These are phyloP conservation scores for Myiotriccus ornatus DNA, from an alignment of 2,797 vertebrate species.

Conservation along the genomic window DNA sequence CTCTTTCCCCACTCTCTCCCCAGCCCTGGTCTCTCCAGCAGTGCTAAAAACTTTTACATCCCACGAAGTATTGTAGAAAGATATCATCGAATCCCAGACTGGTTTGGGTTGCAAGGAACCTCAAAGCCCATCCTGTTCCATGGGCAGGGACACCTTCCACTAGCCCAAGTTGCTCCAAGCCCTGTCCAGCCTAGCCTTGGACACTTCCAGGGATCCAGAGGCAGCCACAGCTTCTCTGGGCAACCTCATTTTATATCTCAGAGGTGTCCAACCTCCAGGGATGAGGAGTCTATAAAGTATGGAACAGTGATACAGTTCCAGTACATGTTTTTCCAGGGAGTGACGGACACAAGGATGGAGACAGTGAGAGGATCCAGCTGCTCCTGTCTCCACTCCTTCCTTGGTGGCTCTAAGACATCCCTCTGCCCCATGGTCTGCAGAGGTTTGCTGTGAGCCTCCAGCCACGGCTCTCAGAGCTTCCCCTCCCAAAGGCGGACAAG, in stretches of 20 bases:
- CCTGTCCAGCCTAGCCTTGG: background rate
- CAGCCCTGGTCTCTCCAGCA: fast-evolving
- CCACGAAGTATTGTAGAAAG: fast-evolving
- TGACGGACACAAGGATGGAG: fast-evolving
- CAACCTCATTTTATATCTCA: background rate
- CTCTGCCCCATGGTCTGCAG: too few relatives aligned
- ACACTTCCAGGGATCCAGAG: background rate
- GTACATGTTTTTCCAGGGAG: background rate
- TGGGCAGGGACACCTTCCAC: background rate
- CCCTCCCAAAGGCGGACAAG: fast-evolving
- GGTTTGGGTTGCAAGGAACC: background rate
- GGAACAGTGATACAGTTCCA: background rate
- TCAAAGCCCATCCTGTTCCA: fast-evolving
- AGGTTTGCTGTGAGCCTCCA: background rate
- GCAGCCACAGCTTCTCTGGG: background rate
- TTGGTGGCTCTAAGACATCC: background rate
- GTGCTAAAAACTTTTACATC: fast-evolving
- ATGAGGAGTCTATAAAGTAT: background rate
- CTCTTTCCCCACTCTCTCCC: background rate
- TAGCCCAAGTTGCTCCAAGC: background rate
- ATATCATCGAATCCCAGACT: fast-evolving
- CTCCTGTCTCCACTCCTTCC: background rate
- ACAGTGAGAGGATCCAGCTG: background rate
- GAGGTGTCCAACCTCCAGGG: background rate
- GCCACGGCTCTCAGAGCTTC: background rate